These are phyloP conservation scores for Leucoptera coffeella DNA, from an alignment of 2,888 invertebrate species.

Conservation along the genomic window DNA sequence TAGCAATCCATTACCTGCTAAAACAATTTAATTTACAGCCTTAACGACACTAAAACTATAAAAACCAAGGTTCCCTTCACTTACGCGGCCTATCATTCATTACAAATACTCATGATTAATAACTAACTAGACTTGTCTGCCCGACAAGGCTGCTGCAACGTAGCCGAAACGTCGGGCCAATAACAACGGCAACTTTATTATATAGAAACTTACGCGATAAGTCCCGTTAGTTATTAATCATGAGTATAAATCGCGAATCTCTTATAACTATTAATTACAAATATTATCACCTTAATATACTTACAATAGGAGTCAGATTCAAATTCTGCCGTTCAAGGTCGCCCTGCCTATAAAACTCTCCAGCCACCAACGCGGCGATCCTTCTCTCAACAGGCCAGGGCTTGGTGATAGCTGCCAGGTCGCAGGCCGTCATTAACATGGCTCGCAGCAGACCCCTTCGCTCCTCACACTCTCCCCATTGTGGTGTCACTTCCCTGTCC, in stretches of 20 bases:
- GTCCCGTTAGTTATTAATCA: no score
- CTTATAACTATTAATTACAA: not conserved
- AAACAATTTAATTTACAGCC: no score
- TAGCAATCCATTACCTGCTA: no score
- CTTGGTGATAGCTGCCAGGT: slow-evolving; percentile 90
- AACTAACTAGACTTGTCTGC: no score
- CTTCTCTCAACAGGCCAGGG: slow-evolving; percentile 90
- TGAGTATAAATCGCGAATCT: no score
- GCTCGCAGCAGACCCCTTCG: slow-evolving; percentile 78
- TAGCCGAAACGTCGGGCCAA: no score
- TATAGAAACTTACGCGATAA: no score
- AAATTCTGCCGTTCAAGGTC: slow-evolving; percentile 85
- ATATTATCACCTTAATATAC: slow-evolving; percentile 23
- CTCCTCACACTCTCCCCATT: slow-evolving; percentile 66
- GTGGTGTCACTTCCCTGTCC: slow-evolving; percentile 24
- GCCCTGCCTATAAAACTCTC: slow-evolving; percentile 91
- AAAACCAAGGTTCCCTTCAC: no score
- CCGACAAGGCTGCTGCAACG: no score
- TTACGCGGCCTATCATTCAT: no score
- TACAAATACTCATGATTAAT: no score
- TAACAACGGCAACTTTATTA: not conserved
- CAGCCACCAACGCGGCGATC: slow-evolving; percentile 87
- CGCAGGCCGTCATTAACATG: slow-evolving; percentile 94
- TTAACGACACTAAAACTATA: no score
- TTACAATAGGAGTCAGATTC: slow-evolving; percentile 85